Percentiles rank a stretch among this genome's conserved stretches.
These are phyloP conservation scores for Mystacornis crossleyi DNA, from an alignment of 2,113 vertebrate genomes.

Conservation along the genomic window DNA sequence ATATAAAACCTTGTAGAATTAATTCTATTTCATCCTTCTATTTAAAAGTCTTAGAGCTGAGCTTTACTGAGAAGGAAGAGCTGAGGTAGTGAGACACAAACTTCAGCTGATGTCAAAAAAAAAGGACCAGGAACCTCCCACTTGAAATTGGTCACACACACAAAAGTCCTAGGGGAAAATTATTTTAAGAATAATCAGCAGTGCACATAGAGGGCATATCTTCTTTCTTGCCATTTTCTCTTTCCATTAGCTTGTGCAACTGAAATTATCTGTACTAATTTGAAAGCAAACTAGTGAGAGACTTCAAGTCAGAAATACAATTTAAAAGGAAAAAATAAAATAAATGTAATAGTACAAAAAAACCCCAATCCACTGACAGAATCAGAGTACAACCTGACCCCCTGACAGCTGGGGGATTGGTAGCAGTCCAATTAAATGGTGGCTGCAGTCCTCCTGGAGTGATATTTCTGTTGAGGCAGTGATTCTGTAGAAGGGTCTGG, in stretches of 20 bases:
- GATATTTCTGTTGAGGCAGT: no score
- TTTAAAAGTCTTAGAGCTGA: neutral
- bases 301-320: no score
- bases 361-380: no score
- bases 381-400: no score
- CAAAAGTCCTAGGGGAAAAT: neutral
- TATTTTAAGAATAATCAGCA: neutral
- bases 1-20: neutral
- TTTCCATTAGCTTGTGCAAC: neutral
- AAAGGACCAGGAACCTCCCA: neutral
- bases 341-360: no score
- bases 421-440: no score
- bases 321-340: no score
- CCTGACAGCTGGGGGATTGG: no score
- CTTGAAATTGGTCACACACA: neutral
- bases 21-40: neutral
- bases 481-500: no score
- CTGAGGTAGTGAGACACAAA: rapidly evolving
- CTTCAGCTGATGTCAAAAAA: neutral
- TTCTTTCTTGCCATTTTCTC: neutral
- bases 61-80: neutral
- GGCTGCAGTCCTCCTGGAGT: no score
- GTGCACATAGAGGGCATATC: neutral
- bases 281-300: no score
- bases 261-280: no score